A percentile compares a stretch with the other conserved stretches of the same genome.
Conservation (phyloP, 2,797 vertebrate genomes). For the Epinephelus malabaricus region DNA sequence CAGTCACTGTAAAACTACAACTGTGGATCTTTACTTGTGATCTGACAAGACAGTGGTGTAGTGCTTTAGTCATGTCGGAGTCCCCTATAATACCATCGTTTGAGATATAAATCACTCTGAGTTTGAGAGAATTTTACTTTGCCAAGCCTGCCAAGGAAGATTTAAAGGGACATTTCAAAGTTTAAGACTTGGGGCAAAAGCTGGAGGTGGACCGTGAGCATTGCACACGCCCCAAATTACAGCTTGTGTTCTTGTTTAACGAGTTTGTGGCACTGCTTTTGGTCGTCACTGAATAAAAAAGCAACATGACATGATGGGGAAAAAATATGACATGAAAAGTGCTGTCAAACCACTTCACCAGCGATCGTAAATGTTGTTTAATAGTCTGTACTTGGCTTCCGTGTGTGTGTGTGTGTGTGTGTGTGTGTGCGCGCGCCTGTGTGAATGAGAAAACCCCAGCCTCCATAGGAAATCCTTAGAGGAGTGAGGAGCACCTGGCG, state of each 20-base stretch:
- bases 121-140: constrained; percentile 54
- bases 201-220: constrained; percentile 48
- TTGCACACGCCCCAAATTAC: constrained; percentile 53
- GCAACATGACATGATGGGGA: constrained; percentile 61
- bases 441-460: constrained; percentile 67
- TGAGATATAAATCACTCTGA: constrained; percentile 65
- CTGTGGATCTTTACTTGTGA: constrained; percentile 59
- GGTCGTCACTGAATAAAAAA: constrained; percentile 53
- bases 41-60: constrained; percentile 49
- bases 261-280: constrained; percentile 55
- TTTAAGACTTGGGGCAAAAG: constrained; percentile 40
- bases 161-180: constrained; percentile 65
- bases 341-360: constrained; percentile 61
- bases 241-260: constrained; percentile 58
- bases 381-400: constrained; percentile 57
- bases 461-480: constrained; percentile 74
- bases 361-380: constrained; percentile 76
- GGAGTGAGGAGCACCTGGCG: constrained; percentile 78
- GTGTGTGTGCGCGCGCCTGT: neutral
- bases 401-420: neutral
- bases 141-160: constrained; percentile 52
- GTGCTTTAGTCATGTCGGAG: constrained; percentile 54
- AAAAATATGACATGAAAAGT: constrained; percentile 71
- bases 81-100: constrained; percentile 55
- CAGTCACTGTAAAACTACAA: constrained; percentile 53